Evolutionary conservation across 2,888 invertebrate genomes (phyloP).

Genomic region (Thereva unica): DNA sequence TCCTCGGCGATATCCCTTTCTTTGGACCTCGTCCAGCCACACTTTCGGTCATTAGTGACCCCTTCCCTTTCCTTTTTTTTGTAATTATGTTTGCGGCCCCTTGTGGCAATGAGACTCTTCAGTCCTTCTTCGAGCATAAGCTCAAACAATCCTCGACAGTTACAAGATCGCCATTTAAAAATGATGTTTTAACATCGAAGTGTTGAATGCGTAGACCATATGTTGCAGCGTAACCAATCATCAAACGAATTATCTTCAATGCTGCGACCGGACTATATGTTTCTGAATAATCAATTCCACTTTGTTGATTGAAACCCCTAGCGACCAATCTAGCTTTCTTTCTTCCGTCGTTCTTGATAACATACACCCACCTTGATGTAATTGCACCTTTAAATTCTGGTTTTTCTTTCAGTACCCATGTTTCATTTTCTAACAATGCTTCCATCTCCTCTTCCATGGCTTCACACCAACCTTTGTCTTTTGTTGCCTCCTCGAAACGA

Average conservation of each 20-base stretch:
- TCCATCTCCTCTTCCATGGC: constrained; percentile 42
- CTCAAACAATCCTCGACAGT: no score
- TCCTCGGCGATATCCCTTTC: no score
- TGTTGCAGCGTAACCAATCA: no score
- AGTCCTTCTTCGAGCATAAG: no score
- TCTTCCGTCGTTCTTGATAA: constrained; percentile 44
- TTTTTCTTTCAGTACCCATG: constrained; percentile 40
- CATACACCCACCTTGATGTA: constrained; percentile 46
- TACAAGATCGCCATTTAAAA: no score
- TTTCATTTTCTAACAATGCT: constrained; percentile 40
- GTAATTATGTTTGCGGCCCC: no score
- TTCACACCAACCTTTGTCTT: constrained; percentile 17
- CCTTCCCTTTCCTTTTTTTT: no score
- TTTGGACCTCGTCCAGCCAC: no score
- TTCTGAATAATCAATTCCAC: constrained; percentile 47
- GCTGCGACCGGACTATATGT: constrained; percentile 49
- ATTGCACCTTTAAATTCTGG: constrained; percentile 42
- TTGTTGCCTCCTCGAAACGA: not conserved
- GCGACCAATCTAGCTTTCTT: constrained; percentile 48
- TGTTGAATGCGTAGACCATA: no score
- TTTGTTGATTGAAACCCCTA: constrained; percentile 46
- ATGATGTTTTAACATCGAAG: no score
- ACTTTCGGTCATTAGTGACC: no score
- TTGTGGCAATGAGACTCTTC: no score
- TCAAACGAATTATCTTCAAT: constrained; percentile 45